phyloP scores from a whole-genome alignment of 2,113 vertebrate genomes.

The Cheilinus undulatus region DNA sequence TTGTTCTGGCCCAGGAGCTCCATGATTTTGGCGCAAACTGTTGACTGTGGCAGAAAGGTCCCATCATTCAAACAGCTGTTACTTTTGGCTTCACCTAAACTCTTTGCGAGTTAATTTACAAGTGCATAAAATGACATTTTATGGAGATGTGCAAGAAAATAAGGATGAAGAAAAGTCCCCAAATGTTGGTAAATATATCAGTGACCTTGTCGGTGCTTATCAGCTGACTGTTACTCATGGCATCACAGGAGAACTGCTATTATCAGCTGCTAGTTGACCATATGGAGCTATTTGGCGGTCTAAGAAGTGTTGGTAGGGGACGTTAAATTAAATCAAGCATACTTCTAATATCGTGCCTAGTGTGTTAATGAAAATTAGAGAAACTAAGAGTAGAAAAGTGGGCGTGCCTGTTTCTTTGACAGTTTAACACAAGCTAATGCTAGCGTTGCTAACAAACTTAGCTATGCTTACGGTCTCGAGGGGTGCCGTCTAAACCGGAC shows the following conservation, averaged over 20 bases:
- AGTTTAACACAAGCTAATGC: constrained; percentile 5
- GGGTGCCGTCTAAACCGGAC: background rate
- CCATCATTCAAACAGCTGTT: background rate
- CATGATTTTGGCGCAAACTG: constrained; percentile 99
- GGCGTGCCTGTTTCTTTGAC: constrained; percentile 43
- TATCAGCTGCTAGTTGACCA: constrained; percentile 27
- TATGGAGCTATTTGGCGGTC: background rate
- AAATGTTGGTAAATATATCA: background rate
- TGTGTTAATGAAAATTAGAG: background rate
- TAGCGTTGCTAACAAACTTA: background rate
- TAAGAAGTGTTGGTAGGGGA: no score
- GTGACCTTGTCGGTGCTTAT: constrained; percentile 13
- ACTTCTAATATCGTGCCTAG: accelerated
- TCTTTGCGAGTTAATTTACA: background rate
- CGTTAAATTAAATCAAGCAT: background rate
- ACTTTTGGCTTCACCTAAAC: no score
- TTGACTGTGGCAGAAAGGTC: constrained; percentile 84
- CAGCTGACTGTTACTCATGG: background rate
- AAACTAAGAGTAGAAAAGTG: background rate
- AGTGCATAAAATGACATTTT: background rate
- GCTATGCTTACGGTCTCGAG: constrained; percentile 35
- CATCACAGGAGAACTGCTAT: background rate
- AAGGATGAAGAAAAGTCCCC: background rate
- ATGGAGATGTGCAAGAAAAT: background rate
- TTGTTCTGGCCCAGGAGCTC: constrained; percentile 97